Percentiles rank a stretch among this genome's conserved stretches.
Evolutionary conservation across 2,113 vertebrate species (phyloP).

Genomic region (Oreochromis spilurus): DNA sequence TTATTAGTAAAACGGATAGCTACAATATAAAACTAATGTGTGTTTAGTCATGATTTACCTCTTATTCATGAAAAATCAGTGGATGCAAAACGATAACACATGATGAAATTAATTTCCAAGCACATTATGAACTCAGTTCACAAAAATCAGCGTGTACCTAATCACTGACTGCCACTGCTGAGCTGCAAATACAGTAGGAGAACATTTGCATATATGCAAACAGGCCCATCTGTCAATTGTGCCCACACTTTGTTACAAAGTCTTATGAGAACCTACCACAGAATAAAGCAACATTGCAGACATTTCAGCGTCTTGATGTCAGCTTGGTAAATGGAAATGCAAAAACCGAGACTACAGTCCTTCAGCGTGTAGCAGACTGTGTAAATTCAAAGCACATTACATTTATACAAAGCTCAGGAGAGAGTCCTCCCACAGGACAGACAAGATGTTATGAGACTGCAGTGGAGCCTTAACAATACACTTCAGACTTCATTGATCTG

Average conservation of each 20-base stretch:
- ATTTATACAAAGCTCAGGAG: background rate
- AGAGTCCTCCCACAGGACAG: background rate
- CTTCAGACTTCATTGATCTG: background rate
- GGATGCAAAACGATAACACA: background rate
- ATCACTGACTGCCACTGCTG: background rate
- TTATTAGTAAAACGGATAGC: background rate
- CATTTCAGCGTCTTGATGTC: background rate
- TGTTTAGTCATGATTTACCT: background rate
- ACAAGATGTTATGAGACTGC: background rate
- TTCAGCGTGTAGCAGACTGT: background rate
- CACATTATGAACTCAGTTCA: background rate
- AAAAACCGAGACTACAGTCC: background rate
- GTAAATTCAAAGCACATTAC: background rate
- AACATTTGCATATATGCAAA: conserved; percentile 54
- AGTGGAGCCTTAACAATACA: background rate
- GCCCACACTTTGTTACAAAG: background rate
- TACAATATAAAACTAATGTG: background rate
- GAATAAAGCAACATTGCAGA: background rate
- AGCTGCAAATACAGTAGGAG: background rate
- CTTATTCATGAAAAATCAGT: background rate
- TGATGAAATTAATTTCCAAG: background rate
- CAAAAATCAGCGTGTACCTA: background rate
- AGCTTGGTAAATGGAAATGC: background rate
- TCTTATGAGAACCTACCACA: background rate
- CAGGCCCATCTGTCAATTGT: conserved; percentile 41